phyloP scores from a whole-genome alignment of 2,113 vertebrate species.

The Pongo pygmaeus region DNA sequence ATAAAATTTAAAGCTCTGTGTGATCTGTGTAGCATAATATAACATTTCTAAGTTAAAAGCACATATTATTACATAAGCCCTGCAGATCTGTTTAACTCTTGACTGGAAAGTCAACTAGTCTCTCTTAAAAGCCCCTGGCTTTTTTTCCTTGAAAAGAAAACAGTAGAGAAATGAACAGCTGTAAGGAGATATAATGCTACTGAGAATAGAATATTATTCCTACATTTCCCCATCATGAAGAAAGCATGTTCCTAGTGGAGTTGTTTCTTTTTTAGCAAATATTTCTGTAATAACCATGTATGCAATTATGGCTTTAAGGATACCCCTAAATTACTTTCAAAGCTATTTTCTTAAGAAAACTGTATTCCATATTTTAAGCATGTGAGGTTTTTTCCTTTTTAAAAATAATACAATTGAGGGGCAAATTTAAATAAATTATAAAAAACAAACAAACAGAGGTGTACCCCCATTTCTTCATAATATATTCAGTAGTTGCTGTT shows the following conservation, averaged over 20 bases:
- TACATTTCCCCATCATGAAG: background rate
- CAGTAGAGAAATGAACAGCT: background rate
- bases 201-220: background rate
- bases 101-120: background rate
- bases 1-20: background rate
- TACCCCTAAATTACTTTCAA: background rate
- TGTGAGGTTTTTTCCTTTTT: background rate
- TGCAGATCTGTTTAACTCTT: background rate
- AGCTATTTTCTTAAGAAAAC: background rate
- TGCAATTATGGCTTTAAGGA: background rate
- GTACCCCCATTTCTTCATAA: background rate
- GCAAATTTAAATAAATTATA: background rate
- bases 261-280: conserved; percentile 3
- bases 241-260: background rate
- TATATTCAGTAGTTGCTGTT: background rate
- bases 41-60: background rate
- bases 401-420: background rate
- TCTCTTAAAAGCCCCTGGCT: background rate
- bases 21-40: background rate
- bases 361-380: background rate
- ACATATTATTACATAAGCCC: background rate
- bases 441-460: background rate
- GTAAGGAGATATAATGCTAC: background rate
- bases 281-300: background rate
- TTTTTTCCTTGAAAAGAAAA: background rate